Conservation (phyloP, 2,113 vertebrate genomes). For the Clarias batrachus region DNA sequence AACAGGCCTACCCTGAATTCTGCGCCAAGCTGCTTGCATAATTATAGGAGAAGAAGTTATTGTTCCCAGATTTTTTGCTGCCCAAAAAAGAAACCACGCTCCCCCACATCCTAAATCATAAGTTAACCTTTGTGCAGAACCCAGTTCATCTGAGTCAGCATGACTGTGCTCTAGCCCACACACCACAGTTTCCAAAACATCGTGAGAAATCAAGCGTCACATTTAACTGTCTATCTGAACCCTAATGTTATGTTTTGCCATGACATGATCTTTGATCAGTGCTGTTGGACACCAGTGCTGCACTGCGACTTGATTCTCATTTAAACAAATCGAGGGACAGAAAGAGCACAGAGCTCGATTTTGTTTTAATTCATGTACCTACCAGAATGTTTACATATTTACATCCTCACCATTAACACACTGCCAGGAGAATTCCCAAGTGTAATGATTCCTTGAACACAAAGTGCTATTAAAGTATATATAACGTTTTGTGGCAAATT, state of each 20-base stretch:
- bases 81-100: not conserved
- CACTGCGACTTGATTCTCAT: not conserved
- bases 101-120: not conserved
- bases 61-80: not conserved
- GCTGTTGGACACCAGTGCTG: not conserved
- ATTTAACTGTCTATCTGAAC: constrained; percentile 35
- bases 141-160: not conserved
- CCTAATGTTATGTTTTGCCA: constrained; percentile 27
- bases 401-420: not conserved
- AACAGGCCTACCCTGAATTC: not conserved
- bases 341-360: not conserved
- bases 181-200: constrained; percentile 5
- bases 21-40: not conserved
- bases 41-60: not conserved
- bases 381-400: not conserved
- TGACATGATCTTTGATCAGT: constrained; percentile 42
- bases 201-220: constrained; percentile 42
- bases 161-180: not conserved
- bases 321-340: not conserved
- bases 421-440: not conserved
- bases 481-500: too few species aligned
- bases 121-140: not conserved
- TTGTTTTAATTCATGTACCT: not conserved
- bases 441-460: not conserved
- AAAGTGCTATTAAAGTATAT: not conserved